Evolutionary conservation across 30 jellyfish, hydroid and myxozoan genomes (phyloP), one percentile per base, ranked within the genome.

Genomic region (Calvadosia cruxmelitensis): DNA sequence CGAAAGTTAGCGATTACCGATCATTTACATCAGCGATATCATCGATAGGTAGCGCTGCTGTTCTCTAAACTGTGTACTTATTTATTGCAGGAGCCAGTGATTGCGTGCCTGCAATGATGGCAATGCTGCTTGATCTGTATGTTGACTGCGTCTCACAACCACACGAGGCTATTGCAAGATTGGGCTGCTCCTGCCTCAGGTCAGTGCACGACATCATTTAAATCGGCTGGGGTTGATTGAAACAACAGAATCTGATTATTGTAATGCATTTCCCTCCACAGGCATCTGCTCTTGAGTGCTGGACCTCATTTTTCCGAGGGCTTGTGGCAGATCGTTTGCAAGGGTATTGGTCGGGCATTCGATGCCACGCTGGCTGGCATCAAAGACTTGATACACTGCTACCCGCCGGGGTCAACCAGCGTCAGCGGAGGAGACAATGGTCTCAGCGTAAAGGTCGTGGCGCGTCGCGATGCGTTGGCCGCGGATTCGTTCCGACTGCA

Each of bases 141-240:
- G 83, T 81, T 25, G 94, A 89, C 48, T 89, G 98, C 36, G 92
- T 89, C 10, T 76, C 93, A 3, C 98, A 89, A 61, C 98, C 94
- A 2, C 50, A 73, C 49, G 98, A 89, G 36, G 95, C 95, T 2
- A 83, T 89, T 53, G 98, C 98, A 36, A 73, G 98, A 64, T 57
- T 82, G 13, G 98, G 98, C 12, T 89, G 98, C 66, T 89, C 98
- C 0, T 89, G 98, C 53, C 65, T 89, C 3, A 68, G 98, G 98
- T 89, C 53, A 31, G 78, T 24, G 0, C n/a, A n/a, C n/a, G n/a
- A n/a, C n/a, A n/a, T n/a, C n/a, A n/a, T n/a, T 5, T 42, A 42
- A 5, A 42, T 42, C 57, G 20, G 20, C 57, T 5, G 57, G 57
- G 57, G 57, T 42, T 10, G 57, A 42, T 42, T 5, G 57, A 42